A percentile compares a stretch with the other conserved stretches of the same genome.
Conservation (phyloP, 2,888 invertebrate genomes). For the Uloborus plumipes region DNA sequence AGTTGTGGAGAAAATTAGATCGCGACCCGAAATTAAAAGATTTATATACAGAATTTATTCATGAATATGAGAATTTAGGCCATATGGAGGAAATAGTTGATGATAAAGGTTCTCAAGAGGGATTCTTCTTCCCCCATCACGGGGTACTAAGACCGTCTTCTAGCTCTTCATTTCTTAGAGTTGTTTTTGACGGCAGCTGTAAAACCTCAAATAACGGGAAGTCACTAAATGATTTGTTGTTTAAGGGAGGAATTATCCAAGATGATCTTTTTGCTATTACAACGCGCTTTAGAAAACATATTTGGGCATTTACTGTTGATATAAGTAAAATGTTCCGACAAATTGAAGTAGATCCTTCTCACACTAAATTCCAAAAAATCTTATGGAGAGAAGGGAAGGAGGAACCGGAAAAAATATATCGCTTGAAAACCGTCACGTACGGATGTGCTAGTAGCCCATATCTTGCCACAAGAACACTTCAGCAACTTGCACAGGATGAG, state of each 20-base stretch:
- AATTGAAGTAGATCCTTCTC: constrained; percentile 2
- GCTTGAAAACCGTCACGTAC: too few relatives aligned
- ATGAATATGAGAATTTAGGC: background rate
- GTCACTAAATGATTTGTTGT: background rate
- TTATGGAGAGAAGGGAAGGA: too few relatives aligned
- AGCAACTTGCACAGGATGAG: too few relatives aligned
- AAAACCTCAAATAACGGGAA: constrained; percentile 2
- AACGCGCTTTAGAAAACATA: background rate
- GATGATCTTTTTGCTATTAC: background rate
- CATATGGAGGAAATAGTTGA: constrained; percentile 6
- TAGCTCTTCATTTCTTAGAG: background rate
- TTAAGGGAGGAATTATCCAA: constrained; percentile 1
- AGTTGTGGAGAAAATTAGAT: background rate
- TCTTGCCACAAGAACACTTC: too few relatives aligned
- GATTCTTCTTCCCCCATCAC: background rate
- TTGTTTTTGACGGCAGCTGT: background rate
- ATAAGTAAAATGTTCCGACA: background rate
- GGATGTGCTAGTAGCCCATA: too few relatives aligned
- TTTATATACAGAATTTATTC: background rate
- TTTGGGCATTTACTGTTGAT: constrained; percentile 3
- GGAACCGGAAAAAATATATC: too few relatives aligned
- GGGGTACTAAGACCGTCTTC: background rate
- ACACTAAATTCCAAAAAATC: background rate
- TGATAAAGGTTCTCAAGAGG: background rate
- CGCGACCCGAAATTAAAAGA: background rate